Evolutionary conservation across 2,888 invertebrate species (phyloP).

Genomic region (Lingula anatina): DNA sequence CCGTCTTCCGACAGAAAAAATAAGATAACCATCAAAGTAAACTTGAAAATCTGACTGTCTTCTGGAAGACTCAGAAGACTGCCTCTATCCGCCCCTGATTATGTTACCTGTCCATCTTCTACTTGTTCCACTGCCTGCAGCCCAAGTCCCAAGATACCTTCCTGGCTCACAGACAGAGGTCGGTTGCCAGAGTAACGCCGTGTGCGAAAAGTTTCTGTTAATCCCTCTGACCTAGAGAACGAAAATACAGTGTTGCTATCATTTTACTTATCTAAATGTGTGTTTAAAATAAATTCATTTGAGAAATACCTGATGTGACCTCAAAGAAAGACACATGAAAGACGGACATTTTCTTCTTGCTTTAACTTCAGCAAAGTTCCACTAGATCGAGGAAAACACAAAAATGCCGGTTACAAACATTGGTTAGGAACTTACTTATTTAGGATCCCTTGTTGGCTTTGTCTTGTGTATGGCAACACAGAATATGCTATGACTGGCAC

Average conservation of each 20-base stretch:
- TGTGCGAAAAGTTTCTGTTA: constrained; percentile 11
- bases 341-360: background rate
- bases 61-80: too few relatives aligned
- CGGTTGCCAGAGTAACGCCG: constrained; percentile 17
- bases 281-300: background rate
- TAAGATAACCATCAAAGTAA: too few relatives aligned
- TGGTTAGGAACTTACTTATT: too few relatives aligned
- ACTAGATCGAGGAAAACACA: background rate
- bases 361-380: constrained; percentile 8
- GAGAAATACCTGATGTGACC: background rate
- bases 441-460: constrained; percentile 4
- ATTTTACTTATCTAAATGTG: background rate
- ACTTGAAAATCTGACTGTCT: too few relatives aligned
- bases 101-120: constrained; percentile 73
- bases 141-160: constrained; percentile 69
- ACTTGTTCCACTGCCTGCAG: constrained; percentile 72
- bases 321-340: background rate
- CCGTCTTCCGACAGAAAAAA: too few relatives aligned
- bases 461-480: constrained; percentile 71
- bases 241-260: background rate
- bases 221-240: constrained; percentile 8
- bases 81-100: too few relatives aligned
- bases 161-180: constrained; percentile 74
- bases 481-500: constrained; percentile 84
- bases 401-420: too few relatives aligned